These are phyloP conservation scores for Cataglyphis hispanica DNA, from an alignment of 1,140 invertebrate species.

Conservation along the genomic window DNA sequence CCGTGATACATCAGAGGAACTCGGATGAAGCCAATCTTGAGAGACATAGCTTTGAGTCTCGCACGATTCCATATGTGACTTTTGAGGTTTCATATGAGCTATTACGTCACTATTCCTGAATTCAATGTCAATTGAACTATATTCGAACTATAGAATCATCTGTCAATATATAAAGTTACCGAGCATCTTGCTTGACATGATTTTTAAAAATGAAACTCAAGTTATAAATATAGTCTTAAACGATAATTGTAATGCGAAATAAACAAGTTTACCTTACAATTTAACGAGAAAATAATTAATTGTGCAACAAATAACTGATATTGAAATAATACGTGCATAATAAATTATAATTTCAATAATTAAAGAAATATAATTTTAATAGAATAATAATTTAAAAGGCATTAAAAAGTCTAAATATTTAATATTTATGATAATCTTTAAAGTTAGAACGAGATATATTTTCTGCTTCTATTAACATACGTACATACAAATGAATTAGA, in stretches of 20 bases:
- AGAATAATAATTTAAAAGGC: neutral
- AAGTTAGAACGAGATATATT: conserved; percentile 41
- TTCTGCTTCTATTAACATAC: neutral
- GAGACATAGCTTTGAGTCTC: conserved; percentile 24
- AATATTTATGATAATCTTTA: neutral
- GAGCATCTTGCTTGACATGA: neutral
- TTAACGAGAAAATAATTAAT: neutral
- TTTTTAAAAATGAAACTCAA: neutral
- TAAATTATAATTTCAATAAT: neutral
- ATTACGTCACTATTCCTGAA: neutral
- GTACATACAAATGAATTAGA: conserved; percentile 19
- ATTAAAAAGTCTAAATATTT: neutral
- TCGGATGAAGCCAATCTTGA: conserved; percentile 41
- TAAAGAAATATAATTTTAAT: neutral
- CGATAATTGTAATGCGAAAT: neutral
- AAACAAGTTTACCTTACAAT: neutral
- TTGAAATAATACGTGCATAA: neutral
- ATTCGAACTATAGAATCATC: conserved; percentile 19
- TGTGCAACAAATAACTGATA: neutral
- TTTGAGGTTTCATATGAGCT: conserved; percentile 1
- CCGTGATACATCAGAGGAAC: neutral
- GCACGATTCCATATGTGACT: conserved; percentile 21
- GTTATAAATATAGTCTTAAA: neutral
- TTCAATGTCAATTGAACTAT: conserved; percentile 21
- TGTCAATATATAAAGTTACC: neutral